Percentiles rank a stretch among this genome's conserved stretches.
phyloP scores from a whole-genome alignment of 2,888 invertebrate species.

The Drosophila putrida region DNA sequence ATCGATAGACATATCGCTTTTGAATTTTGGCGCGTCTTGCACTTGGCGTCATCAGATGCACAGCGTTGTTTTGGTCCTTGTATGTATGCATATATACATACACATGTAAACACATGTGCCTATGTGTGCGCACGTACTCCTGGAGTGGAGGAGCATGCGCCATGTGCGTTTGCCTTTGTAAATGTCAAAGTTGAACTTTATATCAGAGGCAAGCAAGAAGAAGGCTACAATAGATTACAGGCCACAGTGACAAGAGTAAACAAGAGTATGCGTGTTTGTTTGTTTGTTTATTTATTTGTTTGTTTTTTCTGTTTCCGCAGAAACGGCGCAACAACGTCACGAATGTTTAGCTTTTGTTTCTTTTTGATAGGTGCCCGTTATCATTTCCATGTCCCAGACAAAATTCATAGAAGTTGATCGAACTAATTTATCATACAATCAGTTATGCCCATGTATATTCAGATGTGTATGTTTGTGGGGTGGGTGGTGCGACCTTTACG shows the following conservation, averaged over 20 bases:
- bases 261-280: constrained; percentile 39
- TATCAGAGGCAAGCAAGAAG: constrained; percentile 13
- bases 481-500: constrained; percentile 51
- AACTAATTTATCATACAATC: constrained; percentile 34
- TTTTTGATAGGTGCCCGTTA: constrained; percentile 29
- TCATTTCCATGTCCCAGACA: background rate
- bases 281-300: constrained; percentile 47
- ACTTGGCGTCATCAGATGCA: constrained; percentile 21
- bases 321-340: constrained; percentile 37
- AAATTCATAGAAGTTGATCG: constrained; percentile 9
- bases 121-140: constrained; percentile 21
- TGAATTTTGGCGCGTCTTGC: constrained; percentile 22
- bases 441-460: constrained; percentile 10
- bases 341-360: constrained; percentile 44
- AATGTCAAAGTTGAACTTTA: constrained; percentile 73
- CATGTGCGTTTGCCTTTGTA: constrained; percentile 40
- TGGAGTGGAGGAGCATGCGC: constrained; percentile 63
- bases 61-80: constrained; percentile 9
- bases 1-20: constrained; percentile 20
- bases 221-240: constrained; percentile 27
- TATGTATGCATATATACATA: background rate
- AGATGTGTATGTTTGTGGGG: constrained; percentile 15
- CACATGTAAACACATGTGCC: background rate
- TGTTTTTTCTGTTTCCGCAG: constrained; percentile 46
- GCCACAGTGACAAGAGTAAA: constrained; percentile 36